Percentiles rank a stretch among this genome's conserved stretches.
phyloP scores from a whole-genome alignment of 1,140 invertebrate species.

The Drusus annulatus region DNA sequence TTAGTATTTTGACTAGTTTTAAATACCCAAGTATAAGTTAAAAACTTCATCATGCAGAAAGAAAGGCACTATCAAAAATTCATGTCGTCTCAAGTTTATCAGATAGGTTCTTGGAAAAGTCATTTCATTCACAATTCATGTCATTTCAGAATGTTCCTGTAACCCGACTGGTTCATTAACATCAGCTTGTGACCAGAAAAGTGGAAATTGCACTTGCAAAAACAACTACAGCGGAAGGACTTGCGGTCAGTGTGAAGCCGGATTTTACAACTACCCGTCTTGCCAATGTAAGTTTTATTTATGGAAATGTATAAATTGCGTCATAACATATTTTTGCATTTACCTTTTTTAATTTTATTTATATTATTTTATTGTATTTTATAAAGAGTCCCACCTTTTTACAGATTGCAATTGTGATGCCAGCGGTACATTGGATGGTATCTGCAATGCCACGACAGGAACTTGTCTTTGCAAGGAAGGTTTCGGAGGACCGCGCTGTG shows the following conservation, averaged over 20 bases:
- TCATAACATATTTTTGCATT: too few relatives aligned
- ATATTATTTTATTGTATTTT: too few relatives aligned
- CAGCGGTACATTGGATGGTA: constrained; percentile 85
- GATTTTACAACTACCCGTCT: constrained; percentile 91
- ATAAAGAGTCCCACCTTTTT: constrained; percentile 36
- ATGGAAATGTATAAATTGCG: too few relatives aligned
- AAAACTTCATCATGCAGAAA: too few relatives aligned
- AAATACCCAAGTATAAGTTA: too few relatives aligned
- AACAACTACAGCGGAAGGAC: constrained; percentile 89
- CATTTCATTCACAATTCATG: too few relatives aligned
- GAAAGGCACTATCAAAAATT: too few relatives aligned
- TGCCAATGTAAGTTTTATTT: constrained; percentile 85
- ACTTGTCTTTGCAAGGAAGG: constrained; percentile 93
- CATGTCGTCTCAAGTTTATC: too few relatives aligned
- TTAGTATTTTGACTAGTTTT: constrained; percentile 62
- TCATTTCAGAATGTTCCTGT: constrained; percentile 88
- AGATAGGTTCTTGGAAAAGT: too few relatives aligned
- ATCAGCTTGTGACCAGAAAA: constrained; percentile 83
- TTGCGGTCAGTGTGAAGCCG: constrained; percentile 92
- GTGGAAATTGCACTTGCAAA: constrained; percentile 93
- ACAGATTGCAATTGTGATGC: constrained; percentile 95
- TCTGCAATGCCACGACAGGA: constrained; percentile 91
- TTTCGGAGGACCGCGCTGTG: constrained; percentile 91
- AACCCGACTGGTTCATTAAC: constrained; percentile 83
- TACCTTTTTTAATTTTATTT: too few relatives aligned